Evolutionary conservation across 2,888 invertebrate genomes (phyloP).

Genomic region (Hypercompe scribonia): DNA sequence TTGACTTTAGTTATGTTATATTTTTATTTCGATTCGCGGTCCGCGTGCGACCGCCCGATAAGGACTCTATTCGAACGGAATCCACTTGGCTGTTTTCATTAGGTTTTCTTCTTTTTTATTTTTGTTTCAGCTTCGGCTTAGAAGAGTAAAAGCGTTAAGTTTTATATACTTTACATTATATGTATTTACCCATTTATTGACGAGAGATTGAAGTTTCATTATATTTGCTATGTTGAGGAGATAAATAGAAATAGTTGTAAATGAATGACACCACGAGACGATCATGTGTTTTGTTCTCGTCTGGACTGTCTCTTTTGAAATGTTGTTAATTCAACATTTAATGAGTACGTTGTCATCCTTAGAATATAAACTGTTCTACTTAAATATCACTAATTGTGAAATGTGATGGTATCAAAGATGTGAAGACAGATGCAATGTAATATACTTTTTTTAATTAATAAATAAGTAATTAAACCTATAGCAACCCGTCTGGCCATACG

Average conservation of each 20-base stretch:
- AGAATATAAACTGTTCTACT: not conserved
- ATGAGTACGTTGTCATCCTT: not conserved
- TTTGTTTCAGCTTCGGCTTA: constrained; percentile 18
- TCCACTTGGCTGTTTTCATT: constrained; percentile 57
- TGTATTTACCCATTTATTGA: too few species aligned
- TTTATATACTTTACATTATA: not conserved
- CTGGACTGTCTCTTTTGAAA: too few species aligned
- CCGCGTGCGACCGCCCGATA: constrained; percentile 61
- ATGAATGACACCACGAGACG: too few species aligned
- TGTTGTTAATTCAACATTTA: too few species aligned
- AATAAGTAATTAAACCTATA: too few species aligned
- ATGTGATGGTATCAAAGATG: too few species aligned
- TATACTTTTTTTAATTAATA: too few species aligned
- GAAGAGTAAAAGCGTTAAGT: constrained; percentile 10
- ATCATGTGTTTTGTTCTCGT: too few species aligned
- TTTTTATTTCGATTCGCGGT: constrained; percentile 72
- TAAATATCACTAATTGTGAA: not conserved
- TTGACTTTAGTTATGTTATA: constrained; percentile 78
- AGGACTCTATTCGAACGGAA: constrained; percentile 52
- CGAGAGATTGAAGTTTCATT: not conserved
- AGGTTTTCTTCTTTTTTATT: constrained; percentile 41
- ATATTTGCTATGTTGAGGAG: not conserved
- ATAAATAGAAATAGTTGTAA: not conserved
- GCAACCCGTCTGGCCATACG: too few species aligned
- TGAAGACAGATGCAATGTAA: too few species aligned